Percentiles rank a stretch among this genome's conserved stretches.
Evolutionary conservation across 2,113 vertebrate species (phyloP).

Genomic region (Scolopax mira): DNA sequence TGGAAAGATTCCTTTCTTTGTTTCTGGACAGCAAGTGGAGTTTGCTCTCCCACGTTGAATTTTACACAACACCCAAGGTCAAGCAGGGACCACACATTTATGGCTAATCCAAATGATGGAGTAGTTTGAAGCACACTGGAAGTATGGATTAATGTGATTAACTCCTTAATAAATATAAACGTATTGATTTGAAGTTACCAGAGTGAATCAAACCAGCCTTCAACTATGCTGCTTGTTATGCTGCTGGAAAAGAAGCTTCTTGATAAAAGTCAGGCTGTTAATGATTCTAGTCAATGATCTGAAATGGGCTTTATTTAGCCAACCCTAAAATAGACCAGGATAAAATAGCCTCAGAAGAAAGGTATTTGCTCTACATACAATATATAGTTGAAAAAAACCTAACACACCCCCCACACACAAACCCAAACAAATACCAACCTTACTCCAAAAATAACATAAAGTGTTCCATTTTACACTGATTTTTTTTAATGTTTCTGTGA

Average conservation of each 20-base stretch:
- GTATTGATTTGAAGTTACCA: not conserved
- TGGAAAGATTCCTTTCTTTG: conserved; percentile 15
- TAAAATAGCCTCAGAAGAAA: not conserved
- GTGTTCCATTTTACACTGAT: not conserved
- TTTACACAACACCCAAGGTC: not conserved
- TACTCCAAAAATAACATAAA: not conserved
- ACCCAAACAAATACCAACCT: not conserved
- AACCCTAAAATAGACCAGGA: not conserved
- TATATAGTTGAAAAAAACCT: not conserved
- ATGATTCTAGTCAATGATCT: not conserved
- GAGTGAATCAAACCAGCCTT: not conserved
- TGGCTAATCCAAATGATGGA: not conserved
- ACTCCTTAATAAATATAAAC: not conserved
- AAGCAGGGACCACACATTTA: not conserved
- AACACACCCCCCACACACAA: not conserved
- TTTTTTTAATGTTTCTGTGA: not conserved
- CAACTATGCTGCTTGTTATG: not conserved
- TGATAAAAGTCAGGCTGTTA: not conserved
- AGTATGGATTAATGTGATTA: not conserved
- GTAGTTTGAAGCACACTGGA: not conserved
- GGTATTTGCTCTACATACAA: not conserved
- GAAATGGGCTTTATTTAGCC: not conserved
- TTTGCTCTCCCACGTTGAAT: not conserved
- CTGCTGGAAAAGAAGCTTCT: not conserved
- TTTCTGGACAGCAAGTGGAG: not conserved